Evolutionary conservation across 2,888 invertebrate genomes (phyloP), one percentile per base, ranked within the genome.

Genomic region (Lamellibrachia satsuma): DNA sequence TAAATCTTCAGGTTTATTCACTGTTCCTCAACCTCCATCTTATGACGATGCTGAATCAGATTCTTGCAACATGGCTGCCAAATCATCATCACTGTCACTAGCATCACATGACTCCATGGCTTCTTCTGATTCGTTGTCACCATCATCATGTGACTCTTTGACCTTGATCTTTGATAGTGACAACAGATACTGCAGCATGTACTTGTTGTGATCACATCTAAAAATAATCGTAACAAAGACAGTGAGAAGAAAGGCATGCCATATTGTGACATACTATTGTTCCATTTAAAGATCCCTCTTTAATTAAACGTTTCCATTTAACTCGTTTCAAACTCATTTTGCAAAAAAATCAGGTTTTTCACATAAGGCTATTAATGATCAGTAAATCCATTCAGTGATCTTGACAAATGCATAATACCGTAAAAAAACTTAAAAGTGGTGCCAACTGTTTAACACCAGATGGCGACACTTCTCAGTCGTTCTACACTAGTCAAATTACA

Each of bases 201-300:
- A 98, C 95, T 98, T 98, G 96, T 98, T 99, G 96, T 98, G 98
- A 96, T 99, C 98, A 96, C 98, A 98, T 95, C 98, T 98, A 97
- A 52, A 97, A 97, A 94, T 94, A 94, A 94, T 91, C 11, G n/a
- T n/a, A 15, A 75, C n/a, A 75, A 75, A 22, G 3, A 75, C 22
- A 75, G 75, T 75, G 22, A 75, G 39, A 39, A 39, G 39, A 39
- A 39, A 39, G 39, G 39, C 39, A 39, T 39, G 1, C 39, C 39
- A 39, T 39, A 39, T 39, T 39, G 39, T 39, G 39, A 39, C 39
- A 39, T 39, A 39, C 0, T 39, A 39, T 39, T 39, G 39, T 39
- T 39, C 39, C 39, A 39, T 39, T 39, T 39, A 39, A 39, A 0
- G 39, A 39, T 39, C 39, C 39, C 39, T 39, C 39, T 39, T 39